Percentiles rank a stretch among this genome's conserved stretches.
Evolutionary conservation across 2,797 vertebrate species (phyloP).

Genomic region (Coccyzus lansbergi): DNA sequence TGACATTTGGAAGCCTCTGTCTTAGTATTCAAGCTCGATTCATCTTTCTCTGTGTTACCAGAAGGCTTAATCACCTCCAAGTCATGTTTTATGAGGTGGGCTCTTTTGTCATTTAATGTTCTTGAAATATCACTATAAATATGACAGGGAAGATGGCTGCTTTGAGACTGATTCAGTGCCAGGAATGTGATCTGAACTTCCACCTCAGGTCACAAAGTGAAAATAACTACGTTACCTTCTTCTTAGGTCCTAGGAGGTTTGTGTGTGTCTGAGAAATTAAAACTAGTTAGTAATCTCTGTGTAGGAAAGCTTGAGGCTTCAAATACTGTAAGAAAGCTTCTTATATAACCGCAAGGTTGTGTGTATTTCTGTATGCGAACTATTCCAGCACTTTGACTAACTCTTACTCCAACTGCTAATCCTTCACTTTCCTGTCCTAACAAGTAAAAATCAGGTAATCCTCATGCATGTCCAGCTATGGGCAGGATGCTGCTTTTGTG

Average conservation of each 20-base stretch:
- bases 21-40: neutral
- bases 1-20: neutral
- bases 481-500: neutral
- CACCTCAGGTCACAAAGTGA: neutral
- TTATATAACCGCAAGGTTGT: neutral
- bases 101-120: neutral
- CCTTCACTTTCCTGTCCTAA: constrained; percentile 2
- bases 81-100: neutral
- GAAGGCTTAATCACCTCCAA: neutral
- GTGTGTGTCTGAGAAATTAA: neutral
- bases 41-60: neutral
- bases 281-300: neutral
- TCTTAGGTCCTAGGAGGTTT: neutral
- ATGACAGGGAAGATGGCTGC: neutral
- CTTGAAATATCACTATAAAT: neutral
- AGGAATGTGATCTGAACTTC: neutral
- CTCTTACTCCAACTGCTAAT: neutral
- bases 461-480: neutral
- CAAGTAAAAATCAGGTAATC: neutral
- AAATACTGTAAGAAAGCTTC: neutral
- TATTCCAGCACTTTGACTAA: neutral
- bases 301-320: neutral
- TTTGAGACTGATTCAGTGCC: neutral
- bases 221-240: neutral
- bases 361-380: neutral